These are phyloP conservation scores for Pseudolycoriella hygida DNA, from an alignment of 2,888 invertebrate species.

Conservation along the genomic window DNA sequence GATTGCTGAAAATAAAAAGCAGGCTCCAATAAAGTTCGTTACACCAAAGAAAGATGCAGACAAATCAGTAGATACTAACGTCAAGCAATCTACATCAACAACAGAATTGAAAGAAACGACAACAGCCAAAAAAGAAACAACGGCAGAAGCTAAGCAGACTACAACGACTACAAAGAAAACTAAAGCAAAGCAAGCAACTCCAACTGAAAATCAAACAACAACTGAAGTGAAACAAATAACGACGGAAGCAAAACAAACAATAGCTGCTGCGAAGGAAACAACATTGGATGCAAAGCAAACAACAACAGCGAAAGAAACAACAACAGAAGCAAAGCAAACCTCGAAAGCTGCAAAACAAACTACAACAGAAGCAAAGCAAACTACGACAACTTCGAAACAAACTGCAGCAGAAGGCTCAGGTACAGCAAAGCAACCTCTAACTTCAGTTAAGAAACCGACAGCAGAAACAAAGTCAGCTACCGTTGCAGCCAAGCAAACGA, in stretches of 20 bases:
- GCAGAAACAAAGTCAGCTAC: too few species aligned
- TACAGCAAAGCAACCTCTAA: not conserved
- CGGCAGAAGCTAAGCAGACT: not conserved
- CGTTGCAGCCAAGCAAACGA: too few species aligned
- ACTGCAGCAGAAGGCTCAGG: too few species aligned
- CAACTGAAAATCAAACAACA: not conserved
- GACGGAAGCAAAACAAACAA: constrained; percentile 1
- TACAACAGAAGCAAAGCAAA: too few species aligned
- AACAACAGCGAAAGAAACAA: not conserved
- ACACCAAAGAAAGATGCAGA: too few species aligned
- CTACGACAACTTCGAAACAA: too few species aligned
- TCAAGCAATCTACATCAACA: not conserved
- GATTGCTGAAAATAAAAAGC: too few species aligned
- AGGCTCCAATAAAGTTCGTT: too few species aligned
- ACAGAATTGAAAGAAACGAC: not conserved
- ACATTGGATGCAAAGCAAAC: not conserved
- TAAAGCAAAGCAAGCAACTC: not conserved
- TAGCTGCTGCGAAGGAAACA: not conserved
- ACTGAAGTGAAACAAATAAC: not conserved
- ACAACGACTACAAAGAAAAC: not conserved
- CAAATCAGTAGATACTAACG: not conserved
- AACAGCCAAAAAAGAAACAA: not conserved
- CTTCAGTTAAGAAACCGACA: too few species aligned
- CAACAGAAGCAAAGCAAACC: too few species aligned
- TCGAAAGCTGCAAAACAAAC: too few species aligned